A percentile compares a stretch with the other conserved stretches of the same genome.
Evolutionary conservation across 2,888 invertebrate species (phyloP).

Genomic region (Habrosyne pyritoides): DNA sequence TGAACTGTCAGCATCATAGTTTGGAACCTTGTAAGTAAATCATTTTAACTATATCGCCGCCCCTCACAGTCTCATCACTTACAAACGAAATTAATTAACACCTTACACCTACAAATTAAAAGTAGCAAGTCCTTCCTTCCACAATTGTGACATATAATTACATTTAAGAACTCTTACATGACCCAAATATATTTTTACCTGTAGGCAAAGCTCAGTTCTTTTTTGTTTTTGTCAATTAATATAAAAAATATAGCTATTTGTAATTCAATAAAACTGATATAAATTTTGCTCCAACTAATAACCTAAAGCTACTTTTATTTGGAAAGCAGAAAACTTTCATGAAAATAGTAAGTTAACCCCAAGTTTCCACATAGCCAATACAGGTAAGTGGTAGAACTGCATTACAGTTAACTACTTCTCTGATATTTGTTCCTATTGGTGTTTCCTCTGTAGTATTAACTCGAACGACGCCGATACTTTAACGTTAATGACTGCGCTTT

Average conservation of each 20-base stretch:
- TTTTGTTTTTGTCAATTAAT: too few relatives aligned
- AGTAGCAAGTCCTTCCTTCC: too few relatives aligned
- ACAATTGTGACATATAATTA: too few relatives aligned
- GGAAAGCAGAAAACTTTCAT: not conserved
- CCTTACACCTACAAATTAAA: too few relatives aligned
- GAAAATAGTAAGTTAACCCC: constrained; percentile 18
- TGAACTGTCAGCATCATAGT: too few relatives aligned
- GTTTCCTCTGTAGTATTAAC: constrained; percentile 36
- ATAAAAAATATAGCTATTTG: not conserved
- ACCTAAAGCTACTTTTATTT: not conserved
- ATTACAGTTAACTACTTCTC: constrained; percentile 61
- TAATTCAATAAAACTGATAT: not conserved
- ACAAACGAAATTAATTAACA: too few relatives aligned
- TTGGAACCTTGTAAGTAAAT: too few relatives aligned
- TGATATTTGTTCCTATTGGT: constrained; percentile 70
- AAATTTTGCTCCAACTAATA: not conserved
- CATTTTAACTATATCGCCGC: too few relatives aligned
- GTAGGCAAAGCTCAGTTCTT: too few relatives aligned
- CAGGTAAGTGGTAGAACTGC: constrained; percentile 54
- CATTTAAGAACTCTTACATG: too few relatives aligned
- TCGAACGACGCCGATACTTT: constrained; percentile 27
- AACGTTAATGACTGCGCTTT: constrained; percentile 35
- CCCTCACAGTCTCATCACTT: too few relatives aligned
- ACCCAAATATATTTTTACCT: too few relatives aligned
- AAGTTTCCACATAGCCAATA: constrained; percentile 32